Evolutionary conservation across 2,888 invertebrate genomes (phyloP).

Genomic region (Drosophila ustulata): DNA sequence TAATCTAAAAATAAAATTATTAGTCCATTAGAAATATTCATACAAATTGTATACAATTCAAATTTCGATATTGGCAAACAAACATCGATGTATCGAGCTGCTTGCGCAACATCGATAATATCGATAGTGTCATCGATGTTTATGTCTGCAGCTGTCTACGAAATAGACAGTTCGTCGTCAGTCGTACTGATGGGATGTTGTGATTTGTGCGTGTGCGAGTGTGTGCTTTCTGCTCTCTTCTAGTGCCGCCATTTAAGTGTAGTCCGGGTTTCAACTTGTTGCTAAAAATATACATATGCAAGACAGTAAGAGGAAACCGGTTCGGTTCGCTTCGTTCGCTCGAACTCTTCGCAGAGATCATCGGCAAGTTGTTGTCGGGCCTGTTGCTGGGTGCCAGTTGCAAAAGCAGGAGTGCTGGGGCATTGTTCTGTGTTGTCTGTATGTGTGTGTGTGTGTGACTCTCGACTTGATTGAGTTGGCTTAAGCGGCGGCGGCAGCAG

Average conservation of each 20-base stretch:
- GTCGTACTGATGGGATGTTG: conserved; percentile 26
- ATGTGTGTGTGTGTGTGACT: conserved; percentile 35
- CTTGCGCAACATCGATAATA: no score
- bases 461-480: conserved; percentile 73
- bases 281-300: conserved; percentile 80
- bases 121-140: no score
- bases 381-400: conserved; percentile 74
- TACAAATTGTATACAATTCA: no score
- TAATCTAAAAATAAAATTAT: no score
- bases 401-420: neutral
- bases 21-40: no score
- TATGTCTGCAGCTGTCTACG: no score
- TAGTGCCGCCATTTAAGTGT: conserved; percentile 25
- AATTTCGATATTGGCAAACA: no score
- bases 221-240: conserved; percentile 30
- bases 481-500: conserved; percentile 36
- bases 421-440: neutral
- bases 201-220: conserved; percentile 35
- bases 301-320: conserved; percentile 76
- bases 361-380: conserved; percentile 55
- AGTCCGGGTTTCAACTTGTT: conserved; percentile 68
- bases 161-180: no score
- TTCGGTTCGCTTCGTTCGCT: conserved; percentile 17
- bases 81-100: no score
- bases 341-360: conserved; percentile 39